Evolutionary conservation across 23 tunicate species (phyloP), one percentile per base, ranked within the genome.

Genomic region (Ascidia mentula): DNA sequence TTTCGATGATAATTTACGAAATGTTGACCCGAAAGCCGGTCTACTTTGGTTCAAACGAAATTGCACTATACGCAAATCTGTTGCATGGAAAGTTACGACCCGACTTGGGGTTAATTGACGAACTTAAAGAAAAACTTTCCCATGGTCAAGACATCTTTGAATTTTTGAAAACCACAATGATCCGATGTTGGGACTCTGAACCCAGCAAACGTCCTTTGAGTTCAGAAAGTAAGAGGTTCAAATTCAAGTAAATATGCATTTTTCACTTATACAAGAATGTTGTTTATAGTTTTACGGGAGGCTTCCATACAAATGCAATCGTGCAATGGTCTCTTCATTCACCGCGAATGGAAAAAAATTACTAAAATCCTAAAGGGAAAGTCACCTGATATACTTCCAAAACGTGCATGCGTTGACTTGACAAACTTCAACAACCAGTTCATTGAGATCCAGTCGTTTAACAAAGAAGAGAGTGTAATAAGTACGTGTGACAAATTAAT

Each of bases 131-230:
- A 26, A 53, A 53, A 6, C 65, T 53, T 3, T 28, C 22, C 4
- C 65, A 26, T 5, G 31, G 30, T 37, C 65, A 40, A 81, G 26
- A 72, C 37, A 38, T 81, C 1, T 72, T 81, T 69, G 40, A 46
- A 0, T 46, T 71, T 22, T 46, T 81, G 0, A 18, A 31, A 24
- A 34, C 72, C 17, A 26, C 72, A 38, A 53, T 53, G 65, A 28
- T 53, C 13, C 65, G 24, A 9, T 53, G 65, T 28, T 53, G 65
- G 65, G 65, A 53, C 24, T 3, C 65, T 26, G 65, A 53, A 53
- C 65, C 65, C 4, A 26, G 13, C 22, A 53, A 53, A 6, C 7
- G 65, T 3, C 65, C 65, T 3, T 20, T 28, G 28, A 53, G 65
- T 53, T 26, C 65, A 26, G 24, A 9, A 3, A 26, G 72, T n/a